Conservation (phyloP, 92 coral and sea anemone genomes). For the Meandrina meandrites region DNA sequence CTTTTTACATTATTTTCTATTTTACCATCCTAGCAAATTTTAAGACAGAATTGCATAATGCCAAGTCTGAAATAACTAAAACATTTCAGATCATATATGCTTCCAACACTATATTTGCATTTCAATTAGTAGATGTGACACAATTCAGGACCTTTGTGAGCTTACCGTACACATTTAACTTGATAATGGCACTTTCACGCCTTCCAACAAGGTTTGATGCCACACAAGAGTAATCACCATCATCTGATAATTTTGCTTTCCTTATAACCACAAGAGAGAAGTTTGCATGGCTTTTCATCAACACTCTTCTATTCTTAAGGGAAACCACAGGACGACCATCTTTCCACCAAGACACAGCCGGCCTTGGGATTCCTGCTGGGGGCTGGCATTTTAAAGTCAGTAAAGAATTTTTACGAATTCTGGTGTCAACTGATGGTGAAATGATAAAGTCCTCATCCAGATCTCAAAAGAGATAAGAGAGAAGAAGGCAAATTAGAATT, state of each 20-base stretch:
- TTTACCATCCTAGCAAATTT: too few relatives aligned
- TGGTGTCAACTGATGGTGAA: background rate
- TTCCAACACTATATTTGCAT: too few relatives aligned
- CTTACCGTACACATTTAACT: constrained; percentile 40
- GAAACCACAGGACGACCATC: constrained; percentile 20
- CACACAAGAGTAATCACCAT: constrained; percentile 16
- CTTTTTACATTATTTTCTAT: too few relatives aligned
- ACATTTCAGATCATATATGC: too few relatives aligned
- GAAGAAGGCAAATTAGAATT: background rate
- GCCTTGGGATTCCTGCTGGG: constrained; percentile 32
- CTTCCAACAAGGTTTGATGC: constrained; percentile 29
- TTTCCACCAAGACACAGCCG: constrained; percentile 42
- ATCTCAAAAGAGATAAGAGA: background rate
- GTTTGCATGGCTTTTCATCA: background rate
- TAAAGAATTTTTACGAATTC: background rate
- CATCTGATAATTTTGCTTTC: constrained; percentile 13
- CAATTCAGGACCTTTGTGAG: background rate
- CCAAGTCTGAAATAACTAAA: too few relatives aligned
- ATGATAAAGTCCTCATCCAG: constrained; percentile 19
- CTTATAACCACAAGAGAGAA: background rate
- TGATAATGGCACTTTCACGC: constrained; percentile 1
- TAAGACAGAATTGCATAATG: too few relatives aligned
- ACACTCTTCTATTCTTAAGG: background rate
- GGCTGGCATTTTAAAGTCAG: constrained; percentile 22
- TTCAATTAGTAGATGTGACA: too few relatives aligned